These are phyloP conservation scores for Phalacrocorax brasilianus DNA, from an alignment of 2,113 vertebrate genomes.

Conservation along the genomic window DNA sequence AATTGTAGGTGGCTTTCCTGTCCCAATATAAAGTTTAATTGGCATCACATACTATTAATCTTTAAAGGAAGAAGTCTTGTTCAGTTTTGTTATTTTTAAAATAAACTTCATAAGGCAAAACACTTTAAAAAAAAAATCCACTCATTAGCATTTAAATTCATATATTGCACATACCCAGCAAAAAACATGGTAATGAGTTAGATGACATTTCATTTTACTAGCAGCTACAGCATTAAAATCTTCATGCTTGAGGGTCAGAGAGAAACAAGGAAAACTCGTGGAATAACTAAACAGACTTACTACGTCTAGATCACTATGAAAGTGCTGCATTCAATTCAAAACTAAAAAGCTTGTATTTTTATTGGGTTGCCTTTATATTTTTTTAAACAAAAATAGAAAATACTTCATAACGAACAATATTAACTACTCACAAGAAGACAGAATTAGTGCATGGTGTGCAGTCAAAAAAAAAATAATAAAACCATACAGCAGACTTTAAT, in stretches of 20 bases:
- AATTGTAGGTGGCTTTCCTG: neutral
- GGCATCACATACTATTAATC: neutral
- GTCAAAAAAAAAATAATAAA: neutral
- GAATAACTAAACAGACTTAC: neutral
- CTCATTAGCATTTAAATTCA: slow-evolving; percentile 5
- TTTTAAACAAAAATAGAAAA: neutral
- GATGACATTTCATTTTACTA: slow-evolving; percentile 12
- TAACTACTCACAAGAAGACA: neutral
- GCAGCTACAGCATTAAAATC: slow-evolving; percentile 11
- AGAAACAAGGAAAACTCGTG: neutral
- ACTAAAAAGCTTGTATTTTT: neutral
- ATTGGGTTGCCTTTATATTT: neutral
- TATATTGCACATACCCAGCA: neutral
- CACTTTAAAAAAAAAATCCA: neutral
- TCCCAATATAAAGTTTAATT: neutral
- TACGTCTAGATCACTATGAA: neutral
- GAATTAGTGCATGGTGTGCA: neutral
- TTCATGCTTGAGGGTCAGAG: neutral
- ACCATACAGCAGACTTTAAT: neutral
- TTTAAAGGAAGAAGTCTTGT: neutral
- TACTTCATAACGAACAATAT: neutral
- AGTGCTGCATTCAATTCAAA: neutral
- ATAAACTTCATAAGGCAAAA: neutral
- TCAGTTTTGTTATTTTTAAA: neutral
- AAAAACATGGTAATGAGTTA: neutral